A percentile compares a stretch with the other conserved stretches of the same genome.
These are phyloP conservation scores for Drosophila ironensis DNA, from an alignment of 1,140 invertebrate genomes.

Conservation along the genomic window DNA sequence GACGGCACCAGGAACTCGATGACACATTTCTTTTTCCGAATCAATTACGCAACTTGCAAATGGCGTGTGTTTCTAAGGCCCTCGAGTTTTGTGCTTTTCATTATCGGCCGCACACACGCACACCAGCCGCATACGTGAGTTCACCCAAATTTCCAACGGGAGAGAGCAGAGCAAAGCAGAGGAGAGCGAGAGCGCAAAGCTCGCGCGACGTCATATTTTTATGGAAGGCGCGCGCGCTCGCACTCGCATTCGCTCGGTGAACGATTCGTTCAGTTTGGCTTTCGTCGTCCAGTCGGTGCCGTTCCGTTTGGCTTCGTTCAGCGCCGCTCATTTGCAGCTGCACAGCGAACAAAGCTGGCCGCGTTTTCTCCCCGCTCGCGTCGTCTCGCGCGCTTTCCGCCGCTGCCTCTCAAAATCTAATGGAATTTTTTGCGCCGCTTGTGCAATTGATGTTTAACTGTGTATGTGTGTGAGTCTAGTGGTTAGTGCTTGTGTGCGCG, in stretches of 20 bases:
- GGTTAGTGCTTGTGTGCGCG: no score
- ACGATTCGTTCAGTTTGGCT: conserved; percentile 40
- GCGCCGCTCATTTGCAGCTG: conserved; percentile 74
- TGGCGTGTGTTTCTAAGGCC: conserved; percentile 62
- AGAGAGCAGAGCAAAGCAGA: not conserved
- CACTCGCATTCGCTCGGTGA: conserved; percentile 4
- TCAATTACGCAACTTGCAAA: conserved; percentile 77
- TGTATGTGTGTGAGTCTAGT: conserved; percentile 31
- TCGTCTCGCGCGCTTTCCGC: conserved; percentile 21
- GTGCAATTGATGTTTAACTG: conserved; percentile 57
- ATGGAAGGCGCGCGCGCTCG: conserved; percentile 41
- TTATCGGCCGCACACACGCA: conserved; percentile 56
- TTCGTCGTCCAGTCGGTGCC: conserved; percentile 65
- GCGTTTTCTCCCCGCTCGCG: conserved; percentile 51
- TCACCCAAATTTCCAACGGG: conserved; percentile 71
- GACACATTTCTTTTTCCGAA: conserved; percentile 70
- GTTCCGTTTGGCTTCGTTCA: conserved; percentile 42
- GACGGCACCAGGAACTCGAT: conserved; percentile 69
- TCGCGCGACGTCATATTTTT: conserved; percentile 74
- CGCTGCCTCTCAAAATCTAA: conserved; percentile 59
- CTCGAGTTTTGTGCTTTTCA: conserved; percentile 60
- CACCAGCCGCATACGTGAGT: conserved; percentile 39
- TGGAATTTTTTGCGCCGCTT: conserved; percentile 68
- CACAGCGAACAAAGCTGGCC: conserved; percentile 74
- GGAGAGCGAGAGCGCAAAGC: conserved; percentile 53